Evolutionary conservation across 2,888 invertebrate species (phyloP).

Genomic region (Nemotelus nigrinus): DNA sequence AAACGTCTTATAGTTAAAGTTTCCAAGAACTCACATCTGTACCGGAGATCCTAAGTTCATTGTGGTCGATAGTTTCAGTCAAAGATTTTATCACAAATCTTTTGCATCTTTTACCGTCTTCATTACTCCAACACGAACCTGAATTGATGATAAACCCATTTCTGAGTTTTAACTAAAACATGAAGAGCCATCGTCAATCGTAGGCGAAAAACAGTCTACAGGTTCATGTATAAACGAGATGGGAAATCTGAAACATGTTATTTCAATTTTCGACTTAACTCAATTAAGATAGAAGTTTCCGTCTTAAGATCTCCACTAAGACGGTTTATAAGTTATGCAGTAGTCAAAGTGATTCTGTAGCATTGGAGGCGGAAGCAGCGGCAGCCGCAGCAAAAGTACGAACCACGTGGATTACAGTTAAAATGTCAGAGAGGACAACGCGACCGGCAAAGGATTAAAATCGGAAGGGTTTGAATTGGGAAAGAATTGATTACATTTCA

Average conservation of each 20-base stretch:
- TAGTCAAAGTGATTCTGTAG: conserved; percentile 25
- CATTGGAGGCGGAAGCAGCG: not conserved
- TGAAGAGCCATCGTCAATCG: too few relatives aligned
- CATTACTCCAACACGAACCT: not conserved
- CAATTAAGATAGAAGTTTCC: conserved; percentile 56
- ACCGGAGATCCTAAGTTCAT: not conserved
- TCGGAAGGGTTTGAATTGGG: conserved; percentile 8
- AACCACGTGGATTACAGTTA: conserved; percentile 6
- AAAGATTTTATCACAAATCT: conserved; percentile 29
- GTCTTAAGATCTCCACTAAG: conserved; percentile 26
- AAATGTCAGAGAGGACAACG: conserved; percentile 12
- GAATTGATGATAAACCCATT: not conserved
- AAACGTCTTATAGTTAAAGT: conserved; percentile 1
- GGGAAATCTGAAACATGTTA: conserved; percentile 58
- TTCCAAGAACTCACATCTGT: not conserved
- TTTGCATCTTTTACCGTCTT: not conserved
- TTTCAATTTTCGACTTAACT: conserved; percentile 65
- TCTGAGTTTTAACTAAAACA: too few relatives aligned
- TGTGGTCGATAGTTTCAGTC: not conserved
- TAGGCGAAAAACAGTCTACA: not conserved
- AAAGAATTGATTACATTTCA: conserved; percentile 37
- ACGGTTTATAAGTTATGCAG: conserved; percentile 43
- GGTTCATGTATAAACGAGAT: not conserved
- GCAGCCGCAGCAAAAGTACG: too few relatives aligned
- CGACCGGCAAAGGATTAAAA: conserved; percentile 22